Conservation (phyloP, 2,888 invertebrate genomes). For the Boloria selene region DNA sequence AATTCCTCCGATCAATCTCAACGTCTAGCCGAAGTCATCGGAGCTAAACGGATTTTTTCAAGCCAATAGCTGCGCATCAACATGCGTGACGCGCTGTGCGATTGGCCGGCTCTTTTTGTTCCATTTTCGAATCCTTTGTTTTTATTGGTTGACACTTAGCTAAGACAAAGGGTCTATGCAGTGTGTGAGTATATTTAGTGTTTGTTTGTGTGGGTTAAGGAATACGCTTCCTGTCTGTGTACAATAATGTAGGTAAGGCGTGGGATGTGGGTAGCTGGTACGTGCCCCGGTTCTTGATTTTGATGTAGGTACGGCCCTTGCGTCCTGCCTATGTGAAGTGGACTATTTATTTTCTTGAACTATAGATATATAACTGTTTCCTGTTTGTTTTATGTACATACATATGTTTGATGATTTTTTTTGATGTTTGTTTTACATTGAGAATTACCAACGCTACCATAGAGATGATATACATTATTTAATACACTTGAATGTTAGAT, state of each 20-base stretch:
- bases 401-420: background rate
- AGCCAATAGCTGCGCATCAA: constrained; percentile 80
- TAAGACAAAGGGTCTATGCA: constrained; percentile 80
- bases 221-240: constrained; percentile 68
- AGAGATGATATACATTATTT: too few relatives aligned
- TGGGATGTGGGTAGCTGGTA: constrained; percentile 57
- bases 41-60: constrained; percentile 81
- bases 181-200: constrained; percentile 70
- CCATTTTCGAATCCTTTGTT: constrained; percentile 82
- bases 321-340: constrained; percentile 58
- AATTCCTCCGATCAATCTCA: constrained; percentile 71
- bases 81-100: constrained; percentile 77
- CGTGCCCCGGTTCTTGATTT: constrained; percentile 73
- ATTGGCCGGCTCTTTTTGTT: constrained; percentile 81
- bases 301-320: constrained; percentile 72
- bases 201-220: constrained; percentile 74
- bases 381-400: constrained; percentile 1
- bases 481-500: too few relatives aligned
- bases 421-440: too few relatives aligned
- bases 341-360: constrained; percentile 61
- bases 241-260: constrained; percentile 52
- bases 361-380: constrained; percentile 8
- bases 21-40: constrained; percentile 75
- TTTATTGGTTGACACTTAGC: constrained; percentile 83
- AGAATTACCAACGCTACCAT: too few relatives aligned